phyloP scores from a whole-genome alignment of 2,888 invertebrate genomes.

The Clistopyga incitator region DNA sequence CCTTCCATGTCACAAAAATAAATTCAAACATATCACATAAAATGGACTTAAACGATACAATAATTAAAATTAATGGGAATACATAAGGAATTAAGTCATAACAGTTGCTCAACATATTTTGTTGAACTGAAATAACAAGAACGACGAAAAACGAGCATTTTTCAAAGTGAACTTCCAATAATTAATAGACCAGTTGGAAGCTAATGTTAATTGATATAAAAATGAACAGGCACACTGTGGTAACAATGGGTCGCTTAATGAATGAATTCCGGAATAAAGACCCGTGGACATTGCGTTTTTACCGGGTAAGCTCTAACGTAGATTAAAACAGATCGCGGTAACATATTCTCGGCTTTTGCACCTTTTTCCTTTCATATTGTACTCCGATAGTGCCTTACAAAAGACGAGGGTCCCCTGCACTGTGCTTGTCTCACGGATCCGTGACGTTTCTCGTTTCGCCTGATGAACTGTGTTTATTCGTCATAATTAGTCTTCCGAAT shows the following conservation, averaged over 20 bases:
- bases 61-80: too few species aligned
- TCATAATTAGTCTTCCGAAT: conserved; percentile 72
- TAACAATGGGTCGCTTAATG: background rate
- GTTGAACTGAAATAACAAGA: too few species aligned
- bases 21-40: background rate
- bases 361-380: conserved; percentile 4
- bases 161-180: background rate
- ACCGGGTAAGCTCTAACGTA: background rate
- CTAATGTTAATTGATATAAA: background rate
- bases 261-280: background rate
- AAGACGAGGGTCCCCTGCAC: conserved; percentile 18
- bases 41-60: background rate
- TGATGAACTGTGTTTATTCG: conserved; percentile 74
- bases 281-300: background rate
- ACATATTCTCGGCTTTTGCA: conserved; percentile 9
- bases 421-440: conserved; percentile 10
- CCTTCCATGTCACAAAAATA: background rate
- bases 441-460: conserved; percentile 63
- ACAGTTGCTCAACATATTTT: too few species aligned
- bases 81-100: too few species aligned
- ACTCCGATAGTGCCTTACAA: conserved; percentile 3
- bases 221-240: background rate
- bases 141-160: background rate
- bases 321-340: conserved; percentile 17
- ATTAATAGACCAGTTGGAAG: background rate